phyloP scores from a whole-genome alignment of 1,140 invertebrate genomes.

The Contarinia nasturtii region DNA sequence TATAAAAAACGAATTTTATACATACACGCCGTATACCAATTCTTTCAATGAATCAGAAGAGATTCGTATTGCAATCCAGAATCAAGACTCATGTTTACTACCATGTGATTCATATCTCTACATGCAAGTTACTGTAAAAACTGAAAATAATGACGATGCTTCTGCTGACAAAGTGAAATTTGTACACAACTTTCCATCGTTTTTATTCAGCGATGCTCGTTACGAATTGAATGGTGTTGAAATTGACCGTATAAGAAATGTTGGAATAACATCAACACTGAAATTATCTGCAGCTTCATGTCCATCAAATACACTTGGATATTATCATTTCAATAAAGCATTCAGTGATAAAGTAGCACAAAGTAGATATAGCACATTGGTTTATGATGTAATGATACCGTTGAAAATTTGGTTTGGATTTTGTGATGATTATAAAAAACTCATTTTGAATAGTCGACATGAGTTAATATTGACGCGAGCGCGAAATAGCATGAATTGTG shows the following conservation, averaged over 20 bases:
- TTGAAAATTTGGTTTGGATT: constrained; percentile 21
- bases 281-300: constrained; percentile 17
- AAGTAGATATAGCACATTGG: not conserved
- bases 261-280: constrained; percentile 20
- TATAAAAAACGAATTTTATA: constrained; percentile 15
- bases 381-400: constrained; percentile 21
- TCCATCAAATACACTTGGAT: constrained; percentile 15
- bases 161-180: constrained; percentile 5
- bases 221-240: constrained; percentile 24
- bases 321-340: constrained; percentile 1
- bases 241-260: constrained; percentile 22
- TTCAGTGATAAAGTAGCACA: not conserved
- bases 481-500: constrained; percentile 9
- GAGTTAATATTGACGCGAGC: constrained; percentile 23
- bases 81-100: constrained; percentile 18
- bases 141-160: constrained; percentile 7
- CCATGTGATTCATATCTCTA: constrained; percentile 13
- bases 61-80: constrained; percentile 14
- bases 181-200: constrained; percentile 18
- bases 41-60: constrained; percentile 17
- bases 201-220: constrained; percentile 24
- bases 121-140: constrained; percentile 13
- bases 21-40: constrained; percentile 10
- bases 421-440: constrained; percentile 25
- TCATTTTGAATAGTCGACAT: constrained; percentile 24